Percentiles rank a stretch among this genome's conserved stretches.
Conservation (phyloP, 2,797 vertebrate species). For the Etheostoma perlongum region DNA sequence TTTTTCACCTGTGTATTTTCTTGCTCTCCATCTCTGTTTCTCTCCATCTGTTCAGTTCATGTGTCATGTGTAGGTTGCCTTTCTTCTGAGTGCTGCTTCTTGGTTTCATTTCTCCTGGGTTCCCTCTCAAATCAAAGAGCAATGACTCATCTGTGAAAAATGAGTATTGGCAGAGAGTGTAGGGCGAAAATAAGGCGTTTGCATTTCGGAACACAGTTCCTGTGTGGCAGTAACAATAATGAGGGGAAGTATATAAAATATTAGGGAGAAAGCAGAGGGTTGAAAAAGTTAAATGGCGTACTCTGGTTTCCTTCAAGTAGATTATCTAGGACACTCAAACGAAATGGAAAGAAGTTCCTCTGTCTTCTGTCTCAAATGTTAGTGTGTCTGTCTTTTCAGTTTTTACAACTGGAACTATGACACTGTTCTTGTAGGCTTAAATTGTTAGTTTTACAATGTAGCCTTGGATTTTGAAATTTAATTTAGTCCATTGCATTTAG, state of each 20-base stretch:
- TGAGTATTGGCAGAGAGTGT: conserved; percentile 56
- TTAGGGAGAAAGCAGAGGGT: conserved; percentile 7
- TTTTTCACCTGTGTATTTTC: conserved; percentile 7
- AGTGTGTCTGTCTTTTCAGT: not conserved
- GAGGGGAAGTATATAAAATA: conserved; percentile 55
- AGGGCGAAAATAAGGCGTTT: conserved; percentile 52
- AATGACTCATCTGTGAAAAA: conserved; percentile 70
- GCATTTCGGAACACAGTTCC: conserved; percentile 42
- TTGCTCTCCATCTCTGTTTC: conserved; percentile 3
- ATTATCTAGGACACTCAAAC: conserved; percentile 23
- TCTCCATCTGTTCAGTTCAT: conserved; percentile 46
- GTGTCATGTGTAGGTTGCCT: conserved; percentile 4
- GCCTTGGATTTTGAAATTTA: not conserved
- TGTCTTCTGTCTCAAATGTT: conserved; percentile 16
- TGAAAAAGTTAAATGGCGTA: conserved; percentile 41
- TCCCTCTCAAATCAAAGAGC: conserved; percentile 59
- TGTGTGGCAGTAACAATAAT: conserved; percentile 45
- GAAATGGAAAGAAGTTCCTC: conserved; percentile 25
- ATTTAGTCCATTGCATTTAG: not conserved
- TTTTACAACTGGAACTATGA: not conserved
- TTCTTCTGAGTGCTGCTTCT: conserved; percentile 46
- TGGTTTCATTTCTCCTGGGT: conserved; percentile 57
- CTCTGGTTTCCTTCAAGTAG: conserved; percentile 53
- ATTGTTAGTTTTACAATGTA: not conserved
- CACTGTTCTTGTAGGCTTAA: conserved; percentile 12